These are phyloP conservation scores for Lacanobia wlatinum DNA, from an alignment of 2,888 invertebrate species.

Conservation along the genomic window DNA sequence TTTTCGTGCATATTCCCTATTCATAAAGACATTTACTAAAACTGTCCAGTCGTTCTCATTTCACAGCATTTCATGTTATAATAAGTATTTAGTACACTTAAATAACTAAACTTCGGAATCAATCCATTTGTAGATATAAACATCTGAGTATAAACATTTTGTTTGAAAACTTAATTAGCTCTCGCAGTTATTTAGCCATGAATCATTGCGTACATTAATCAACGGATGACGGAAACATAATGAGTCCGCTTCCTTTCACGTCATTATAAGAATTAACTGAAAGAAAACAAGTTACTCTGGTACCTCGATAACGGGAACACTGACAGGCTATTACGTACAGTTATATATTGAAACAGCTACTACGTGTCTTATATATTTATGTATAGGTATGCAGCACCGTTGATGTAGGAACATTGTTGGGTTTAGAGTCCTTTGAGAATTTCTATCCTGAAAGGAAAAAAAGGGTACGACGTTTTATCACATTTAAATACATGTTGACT, in stretches of 20 bases:
- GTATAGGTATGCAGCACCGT: slow-evolving; percentile 2
- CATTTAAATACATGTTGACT: slow-evolving; percentile 37
- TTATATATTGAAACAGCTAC: slow-evolving; percentile 22
- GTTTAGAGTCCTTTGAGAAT: slow-evolving; percentile 31
- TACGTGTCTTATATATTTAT: slow-evolving; percentile 2
- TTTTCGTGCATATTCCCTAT: no score
- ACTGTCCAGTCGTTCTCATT: not conserved
- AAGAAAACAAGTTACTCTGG: slow-evolving; percentile 54
- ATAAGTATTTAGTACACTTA: not conserved
- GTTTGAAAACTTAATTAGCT: slow-evolving; percentile 48
- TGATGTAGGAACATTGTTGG: slow-evolving; percentile 28
- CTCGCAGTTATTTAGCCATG: slow-evolving; percentile 43
- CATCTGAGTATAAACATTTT: slow-evolving; percentile 25
- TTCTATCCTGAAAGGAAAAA: slow-evolving; percentile 25
- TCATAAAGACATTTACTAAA: no score
- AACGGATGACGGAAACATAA: slow-evolving; percentile 55
- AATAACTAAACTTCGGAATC: not conserved
- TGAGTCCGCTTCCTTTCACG: slow-evolving; percentile 48
- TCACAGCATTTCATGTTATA: not conserved
- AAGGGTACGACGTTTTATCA: slow-evolving; percentile 31
- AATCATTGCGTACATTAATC: slow-evolving; percentile 53
- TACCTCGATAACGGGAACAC: slow-evolving; percentile 41
- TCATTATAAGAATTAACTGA: slow-evolving; percentile 56
- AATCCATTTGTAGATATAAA: slow-evolving; percentile 23
- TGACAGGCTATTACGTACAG: slow-evolving; percentile 36